Base-by-base conservation (phyloP, 2,888 invertebrate species). In the Tricholauxania praeusta region DNA sequence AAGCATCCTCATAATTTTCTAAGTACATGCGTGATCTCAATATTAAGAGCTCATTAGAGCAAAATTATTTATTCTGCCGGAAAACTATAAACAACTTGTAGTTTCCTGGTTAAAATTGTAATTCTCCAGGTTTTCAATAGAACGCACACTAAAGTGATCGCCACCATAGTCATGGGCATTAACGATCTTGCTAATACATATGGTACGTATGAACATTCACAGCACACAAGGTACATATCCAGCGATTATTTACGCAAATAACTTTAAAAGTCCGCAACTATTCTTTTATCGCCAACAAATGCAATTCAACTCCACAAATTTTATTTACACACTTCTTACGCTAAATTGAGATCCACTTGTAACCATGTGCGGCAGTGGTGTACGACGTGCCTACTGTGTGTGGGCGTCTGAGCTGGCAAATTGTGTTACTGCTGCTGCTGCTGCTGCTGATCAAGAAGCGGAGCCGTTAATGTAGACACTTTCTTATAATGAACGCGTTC, bases 331-430 rank as follows among this genome's bases (percentile, higher is more conserved):
- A 39, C 39, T 39, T 39, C 39, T 39, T 39, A 39, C 39, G 39
- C 39, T 39, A 39, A 39, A 39, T 39, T 39, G 39, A 39, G 39
- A 39, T 39, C 10, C 39, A 39, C 39, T 39, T 39, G 39, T 10
- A 39, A 39, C 39, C 39, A 39, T 39, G 39, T 39, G 39, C 39
- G 10, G 39, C 39, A 10, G 8, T 32, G 15, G 51, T 52, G 32
- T 70, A 73, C 65, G 70, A 73, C 57, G 72, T 39, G 5, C 39
- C 7, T 39, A 39, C 39, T 39, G 39, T 39, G 39, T 39, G 39
- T 39, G 39, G 39, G 74, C 72, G 71, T 74, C 73, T 73, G 70
- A 76, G 70, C 73, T 72, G 73, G 72, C 72, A 74, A 72, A 72
- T 64, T 71, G 70, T 74, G 73, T 62, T 74, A 6, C 59, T 67